Conservation (phyloP, 2,888 invertebrate species). For the Heliothis peltigera region DNA sequence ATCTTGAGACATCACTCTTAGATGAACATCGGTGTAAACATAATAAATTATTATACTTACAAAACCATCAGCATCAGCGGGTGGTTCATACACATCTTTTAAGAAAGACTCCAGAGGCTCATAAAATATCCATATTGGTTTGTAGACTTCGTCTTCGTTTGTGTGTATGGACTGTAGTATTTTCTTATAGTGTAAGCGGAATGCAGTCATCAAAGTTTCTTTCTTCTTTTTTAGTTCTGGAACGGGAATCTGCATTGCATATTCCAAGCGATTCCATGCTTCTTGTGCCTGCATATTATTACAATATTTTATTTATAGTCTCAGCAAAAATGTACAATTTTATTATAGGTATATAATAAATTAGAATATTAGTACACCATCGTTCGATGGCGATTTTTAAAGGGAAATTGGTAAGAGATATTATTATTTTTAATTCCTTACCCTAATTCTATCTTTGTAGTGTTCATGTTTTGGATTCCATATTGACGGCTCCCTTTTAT, state of each 20-base stretch:
- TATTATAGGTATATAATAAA: no score
- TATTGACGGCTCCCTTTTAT: conserved; percentile 41
- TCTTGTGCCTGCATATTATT: conserved; percentile 41
- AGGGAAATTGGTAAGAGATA: no score
- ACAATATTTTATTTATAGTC: background rate
- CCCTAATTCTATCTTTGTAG: conserved; percentile 53
- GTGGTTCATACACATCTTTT: conserved; percentile 35
- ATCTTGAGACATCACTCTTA: background rate
- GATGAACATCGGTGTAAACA: background rate
- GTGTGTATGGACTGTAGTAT: conserved; percentile 27
- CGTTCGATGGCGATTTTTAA: no score
- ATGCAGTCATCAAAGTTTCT: conserved; percentile 50
- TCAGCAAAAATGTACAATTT: no score
- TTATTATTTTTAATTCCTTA: conserved; percentile 5
- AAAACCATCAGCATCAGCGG: conserved; percentile 11
- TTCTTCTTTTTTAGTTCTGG: conserved; percentile 49
- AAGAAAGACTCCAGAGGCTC: conserved; percentile 44
- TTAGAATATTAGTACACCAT: no score
- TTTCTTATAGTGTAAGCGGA: conserved; percentile 46
- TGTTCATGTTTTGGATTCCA: conserved; percentile 53
- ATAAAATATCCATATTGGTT: conserved; percentile 50
- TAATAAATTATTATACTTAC: conserved; percentile 11
- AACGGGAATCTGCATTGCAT: conserved; percentile 42
- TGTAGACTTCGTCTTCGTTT: conserved; percentile 41
- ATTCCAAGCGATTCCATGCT: conserved; percentile 47